phyloP scores from a whole-genome alignment of 2,797 vertebrate species.

The Lindbergichthys nudifrons region DNA sequence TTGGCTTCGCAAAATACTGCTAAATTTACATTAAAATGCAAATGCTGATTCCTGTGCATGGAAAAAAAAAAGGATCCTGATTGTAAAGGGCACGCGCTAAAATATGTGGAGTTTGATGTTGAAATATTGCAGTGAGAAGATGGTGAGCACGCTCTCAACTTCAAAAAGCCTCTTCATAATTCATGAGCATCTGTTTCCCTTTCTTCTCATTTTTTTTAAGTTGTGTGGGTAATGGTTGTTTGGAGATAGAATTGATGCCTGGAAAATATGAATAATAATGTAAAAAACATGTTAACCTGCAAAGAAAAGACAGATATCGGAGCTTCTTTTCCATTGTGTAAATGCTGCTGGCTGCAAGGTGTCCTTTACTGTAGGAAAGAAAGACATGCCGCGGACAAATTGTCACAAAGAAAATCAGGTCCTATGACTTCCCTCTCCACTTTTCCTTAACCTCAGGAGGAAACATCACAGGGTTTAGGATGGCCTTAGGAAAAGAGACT shows the following conservation, averaged over 20 bases:
- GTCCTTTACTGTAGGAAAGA: background rate
- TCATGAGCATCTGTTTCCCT: background rate
- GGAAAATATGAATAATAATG: background rate
- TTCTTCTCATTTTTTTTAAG: background rate
- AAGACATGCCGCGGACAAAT: background rate
- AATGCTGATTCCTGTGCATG: background rate
- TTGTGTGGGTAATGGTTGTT: background rate
- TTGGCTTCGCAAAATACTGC: background rate
- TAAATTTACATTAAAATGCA: slow-evolving; percentile 7
- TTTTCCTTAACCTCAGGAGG: no score
- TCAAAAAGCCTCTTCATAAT: background rate
- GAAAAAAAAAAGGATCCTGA: no score
- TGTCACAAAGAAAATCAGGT: no score
- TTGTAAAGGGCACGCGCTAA: background rate
- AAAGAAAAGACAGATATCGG: no score
- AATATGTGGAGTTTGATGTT: background rate
- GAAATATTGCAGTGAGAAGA: background rate
- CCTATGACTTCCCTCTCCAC: no score
- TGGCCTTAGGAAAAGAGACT: no score
- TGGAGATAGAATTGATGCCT: background rate
- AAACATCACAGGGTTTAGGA: no score
- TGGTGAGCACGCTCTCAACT: background rate
- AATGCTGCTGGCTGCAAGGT: background rate
- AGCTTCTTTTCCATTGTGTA: background rate
- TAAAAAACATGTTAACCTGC: background rate